Conservation (phyloP, 2,888 invertebrate species). For the Macaria notata region DNA sequence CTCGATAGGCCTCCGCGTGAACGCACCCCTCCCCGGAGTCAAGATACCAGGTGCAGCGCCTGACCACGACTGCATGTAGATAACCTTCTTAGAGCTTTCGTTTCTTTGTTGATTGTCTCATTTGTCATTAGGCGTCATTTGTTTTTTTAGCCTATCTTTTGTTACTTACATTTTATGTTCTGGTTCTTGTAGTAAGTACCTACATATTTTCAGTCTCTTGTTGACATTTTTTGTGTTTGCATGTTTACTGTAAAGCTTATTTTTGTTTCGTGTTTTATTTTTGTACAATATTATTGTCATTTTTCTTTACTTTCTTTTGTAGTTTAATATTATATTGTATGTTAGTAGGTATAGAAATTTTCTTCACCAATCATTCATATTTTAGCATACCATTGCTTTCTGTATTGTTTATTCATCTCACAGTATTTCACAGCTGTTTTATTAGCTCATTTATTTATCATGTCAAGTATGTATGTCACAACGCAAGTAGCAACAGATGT, state of each 20-base stretch:
- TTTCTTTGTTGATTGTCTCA: not conserved
- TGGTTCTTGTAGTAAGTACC: too few relatives aligned
- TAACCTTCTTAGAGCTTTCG: constrained; percentile 13
- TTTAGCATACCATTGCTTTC: not conserved
- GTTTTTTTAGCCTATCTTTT: not conserved
- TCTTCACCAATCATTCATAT: too few relatives aligned
- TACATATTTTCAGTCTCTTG: too few relatives aligned
- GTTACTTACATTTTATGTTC: too few relatives aligned
- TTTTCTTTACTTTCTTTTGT: too few relatives aligned
- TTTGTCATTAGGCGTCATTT: not conserved
- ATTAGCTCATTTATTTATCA: not conserved
- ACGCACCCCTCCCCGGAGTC: constrained; percentile 66
- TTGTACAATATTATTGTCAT: too few relatives aligned
- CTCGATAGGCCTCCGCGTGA: constrained; percentile 83
- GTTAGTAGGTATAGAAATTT: too few relatives aligned
- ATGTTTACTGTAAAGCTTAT: too few relatives aligned
- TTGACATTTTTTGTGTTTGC: too few relatives aligned
- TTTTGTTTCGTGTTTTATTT: too few relatives aligned
- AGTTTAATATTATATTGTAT: too few relatives aligned
- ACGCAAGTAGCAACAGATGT: constrained; percentile 3
- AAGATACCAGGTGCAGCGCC: constrained; percentile 78
- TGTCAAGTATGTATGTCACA: not conserved
- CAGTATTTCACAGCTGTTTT: not conserved
- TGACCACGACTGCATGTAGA: constrained; percentile 8
- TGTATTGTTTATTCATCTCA: not conserved